Evolutionary conservation across 2,888 invertebrate genomes (phyloP).

Genomic region (Lobophora halterata): DNA sequence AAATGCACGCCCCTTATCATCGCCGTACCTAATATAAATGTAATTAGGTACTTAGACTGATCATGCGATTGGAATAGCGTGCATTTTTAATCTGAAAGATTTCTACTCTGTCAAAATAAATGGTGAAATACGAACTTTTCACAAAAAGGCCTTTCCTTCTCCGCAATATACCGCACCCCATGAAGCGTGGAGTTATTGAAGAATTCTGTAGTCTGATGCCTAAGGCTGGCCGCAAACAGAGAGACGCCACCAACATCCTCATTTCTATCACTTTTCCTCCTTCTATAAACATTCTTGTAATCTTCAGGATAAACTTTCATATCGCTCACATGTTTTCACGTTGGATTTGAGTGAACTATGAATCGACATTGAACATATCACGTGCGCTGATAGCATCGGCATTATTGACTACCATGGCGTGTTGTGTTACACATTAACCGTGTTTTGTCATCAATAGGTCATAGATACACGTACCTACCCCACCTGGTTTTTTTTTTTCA

Average conservation of each 20-base stretch:
- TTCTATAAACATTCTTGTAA: slow-evolving; percentile 36
- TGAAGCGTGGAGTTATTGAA: slow-evolving; percentile 89
- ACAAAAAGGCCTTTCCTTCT: slow-evolving; percentile 86
- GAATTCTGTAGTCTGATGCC: slow-evolving; percentile 86
- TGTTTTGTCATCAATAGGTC: slow-evolving; percentile 11
- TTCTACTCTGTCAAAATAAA: not conserved
- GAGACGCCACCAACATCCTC: slow-evolving; percentile 53
- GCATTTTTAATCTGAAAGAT: too few species aligned
- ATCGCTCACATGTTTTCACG: slow-evolving; percentile 41
- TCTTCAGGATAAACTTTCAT: slow-evolving; percentile 64
- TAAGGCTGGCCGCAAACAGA: slow-evolving; percentile 82
- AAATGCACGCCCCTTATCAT: too few species aligned
- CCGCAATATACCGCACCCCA: slow-evolving; percentile 89
- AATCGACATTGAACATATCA: slow-evolving; percentile 38
- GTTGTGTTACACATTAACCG: slow-evolving; percentile 26
- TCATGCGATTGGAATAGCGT: too few species aligned
- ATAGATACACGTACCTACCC: too few species aligned
- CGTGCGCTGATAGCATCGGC: slow-evolving; percentile 51
- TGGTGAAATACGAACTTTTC: slow-evolving; percentile 83
- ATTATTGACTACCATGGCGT: slow-evolving; percentile 58
- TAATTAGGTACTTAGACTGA: too few species aligned
- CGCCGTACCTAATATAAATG: too few species aligned
- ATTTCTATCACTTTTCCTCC: slow-evolving; percentile 33
- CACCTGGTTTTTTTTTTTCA: too few species aligned
- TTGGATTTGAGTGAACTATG: slow-evolving; percentile 20